A percentile compares a stretch with the other conserved stretches of the same genome.
These are phyloP conservation scores for Acleris holmiana DNA, from an alignment of 2,888 invertebrate genomes.

Conservation along the genomic window DNA sequence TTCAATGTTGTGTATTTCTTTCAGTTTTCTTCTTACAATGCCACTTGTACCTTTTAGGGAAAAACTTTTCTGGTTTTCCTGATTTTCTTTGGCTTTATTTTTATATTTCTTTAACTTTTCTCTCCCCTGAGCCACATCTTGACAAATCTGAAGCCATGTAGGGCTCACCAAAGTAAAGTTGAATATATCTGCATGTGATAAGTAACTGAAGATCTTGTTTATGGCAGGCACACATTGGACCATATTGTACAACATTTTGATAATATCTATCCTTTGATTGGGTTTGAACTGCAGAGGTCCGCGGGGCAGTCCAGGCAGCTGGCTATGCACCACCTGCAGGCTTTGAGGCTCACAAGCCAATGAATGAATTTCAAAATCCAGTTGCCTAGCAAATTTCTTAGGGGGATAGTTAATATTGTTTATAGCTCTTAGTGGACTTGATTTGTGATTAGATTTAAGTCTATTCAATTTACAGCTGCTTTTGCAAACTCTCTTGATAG, in stretches of 20 bases:
- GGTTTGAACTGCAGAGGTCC: constrained; percentile 60
- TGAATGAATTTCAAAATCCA: constrained; percentile 70
- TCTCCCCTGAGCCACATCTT: constrained; percentile 56
- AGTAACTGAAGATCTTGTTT: constrained; percentile 64
- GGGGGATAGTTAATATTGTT: constrained; percentile 50
- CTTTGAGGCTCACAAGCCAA: constrained; percentile 66
- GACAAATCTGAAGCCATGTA: constrained; percentile 67
- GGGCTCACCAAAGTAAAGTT: constrained; percentile 71
- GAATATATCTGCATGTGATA: constrained; percentile 69
- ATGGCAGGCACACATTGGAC: constrained; percentile 61
- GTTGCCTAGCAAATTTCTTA: constrained; percentile 63
- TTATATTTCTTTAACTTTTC: constrained; percentile 58
- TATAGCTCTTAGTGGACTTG: constrained; percentile 38
- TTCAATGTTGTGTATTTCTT: constrained; percentile 67
- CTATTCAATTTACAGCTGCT: constrained; percentile 60
- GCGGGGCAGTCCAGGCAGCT: constrained; percentile 48
- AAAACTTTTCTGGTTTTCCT: constrained; percentile 60
- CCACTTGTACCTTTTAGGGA: constrained; percentile 47
- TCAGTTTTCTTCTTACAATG: constrained; percentile 55
- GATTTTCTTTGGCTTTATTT: constrained; percentile 66
- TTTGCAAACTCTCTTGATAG: constrained; percentile 65
- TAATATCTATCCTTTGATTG: constrained; percentile 72
- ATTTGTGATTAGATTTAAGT: constrained; percentile 27
- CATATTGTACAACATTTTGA: constrained; percentile 61
- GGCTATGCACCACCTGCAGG: constrained; percentile 52